These are phyloP conservation scores for Muschampia plurimacula DNA, from an alignment of 2,888 invertebrate genomes.

Conservation along the genomic window DNA sequence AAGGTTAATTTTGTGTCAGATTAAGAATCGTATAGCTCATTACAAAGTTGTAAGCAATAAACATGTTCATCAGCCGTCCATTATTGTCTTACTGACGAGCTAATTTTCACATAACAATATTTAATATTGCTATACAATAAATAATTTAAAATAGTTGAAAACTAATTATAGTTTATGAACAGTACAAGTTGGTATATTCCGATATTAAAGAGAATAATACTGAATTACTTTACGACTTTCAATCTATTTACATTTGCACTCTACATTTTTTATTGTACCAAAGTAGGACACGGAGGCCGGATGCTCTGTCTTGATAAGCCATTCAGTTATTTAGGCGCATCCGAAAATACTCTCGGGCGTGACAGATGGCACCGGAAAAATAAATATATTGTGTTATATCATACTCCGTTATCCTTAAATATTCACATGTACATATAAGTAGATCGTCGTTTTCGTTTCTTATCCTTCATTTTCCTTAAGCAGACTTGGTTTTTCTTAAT, in stretches of 20 bases:
- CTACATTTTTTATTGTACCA: slow-evolving; percentile 11
- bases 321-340: slow-evolving; percentile 38
- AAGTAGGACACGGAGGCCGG: slow-evolving; percentile 4
- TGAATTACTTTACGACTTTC: not conserved
- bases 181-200: not conserved
- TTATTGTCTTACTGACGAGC: not conserved
- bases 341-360: slow-evolving; percentile 38
- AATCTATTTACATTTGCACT: not conserved
- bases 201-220: not conserved
- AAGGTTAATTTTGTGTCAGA: too few species aligned
- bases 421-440: not conserved
- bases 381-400: slow-evolving; percentile 24
- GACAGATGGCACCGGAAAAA: slow-evolving; percentile 40
- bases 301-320: slow-evolving; percentile 20
- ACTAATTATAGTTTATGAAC: not conserved
- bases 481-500: not conserved
- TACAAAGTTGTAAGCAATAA: too few species aligned
- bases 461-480: not conserved
- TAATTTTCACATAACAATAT: too few species aligned
- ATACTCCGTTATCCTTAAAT: not conserved
- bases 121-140: too few species aligned
- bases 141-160: too few species aligned
- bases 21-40: too few species aligned
- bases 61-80: too few species aligned
- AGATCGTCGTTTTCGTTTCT: not conserved